Conservation (phyloP, 2,888 invertebrate species). For the Hesperia comma region DNA sequence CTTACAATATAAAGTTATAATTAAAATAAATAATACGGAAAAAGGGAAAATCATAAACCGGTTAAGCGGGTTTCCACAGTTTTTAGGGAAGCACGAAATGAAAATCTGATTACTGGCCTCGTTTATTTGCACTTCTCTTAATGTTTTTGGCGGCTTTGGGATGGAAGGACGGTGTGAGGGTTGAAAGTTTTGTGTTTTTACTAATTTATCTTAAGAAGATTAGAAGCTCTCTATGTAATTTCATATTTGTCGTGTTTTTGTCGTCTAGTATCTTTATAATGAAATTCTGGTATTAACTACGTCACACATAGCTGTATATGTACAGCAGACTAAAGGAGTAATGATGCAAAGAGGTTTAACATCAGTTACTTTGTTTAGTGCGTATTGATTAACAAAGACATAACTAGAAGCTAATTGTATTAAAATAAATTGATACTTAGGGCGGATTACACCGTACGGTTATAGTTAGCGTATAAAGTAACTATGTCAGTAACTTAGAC, state of each 20-base stretch:
- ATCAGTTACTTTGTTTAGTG: too few species aligned
- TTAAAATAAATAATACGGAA: too few species aligned
- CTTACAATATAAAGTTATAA: too few species aligned
- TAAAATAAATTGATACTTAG: too few species aligned
- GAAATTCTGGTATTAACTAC: neutral
- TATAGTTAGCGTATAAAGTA: too few species aligned
- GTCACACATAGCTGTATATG: too few species aligned
- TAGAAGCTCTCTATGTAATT: neutral
- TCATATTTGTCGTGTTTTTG: neutral
- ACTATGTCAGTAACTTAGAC: too few species aligned
- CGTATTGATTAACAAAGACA: too few species aligned
- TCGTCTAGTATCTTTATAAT: neutral
- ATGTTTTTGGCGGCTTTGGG: neutral
- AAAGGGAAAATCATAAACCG: neutral
- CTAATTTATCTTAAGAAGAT: conserved; percentile 10
- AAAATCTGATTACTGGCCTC: conserved; percentile 15
- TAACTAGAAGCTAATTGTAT: too few species aligned
- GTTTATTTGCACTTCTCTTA: conserved; percentile 7
- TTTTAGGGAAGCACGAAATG: conserved; percentile 15
- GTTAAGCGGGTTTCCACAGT: neutral
- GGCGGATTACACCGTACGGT: too few species aligned
- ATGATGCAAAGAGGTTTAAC: too few species aligned
- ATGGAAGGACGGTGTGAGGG: neutral
- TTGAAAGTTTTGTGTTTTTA: neutral
- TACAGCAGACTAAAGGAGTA: too few species aligned